Conservation (phyloP, 2,797 vertebrate genomes). For the Sebastes trivittatus region DNA sequence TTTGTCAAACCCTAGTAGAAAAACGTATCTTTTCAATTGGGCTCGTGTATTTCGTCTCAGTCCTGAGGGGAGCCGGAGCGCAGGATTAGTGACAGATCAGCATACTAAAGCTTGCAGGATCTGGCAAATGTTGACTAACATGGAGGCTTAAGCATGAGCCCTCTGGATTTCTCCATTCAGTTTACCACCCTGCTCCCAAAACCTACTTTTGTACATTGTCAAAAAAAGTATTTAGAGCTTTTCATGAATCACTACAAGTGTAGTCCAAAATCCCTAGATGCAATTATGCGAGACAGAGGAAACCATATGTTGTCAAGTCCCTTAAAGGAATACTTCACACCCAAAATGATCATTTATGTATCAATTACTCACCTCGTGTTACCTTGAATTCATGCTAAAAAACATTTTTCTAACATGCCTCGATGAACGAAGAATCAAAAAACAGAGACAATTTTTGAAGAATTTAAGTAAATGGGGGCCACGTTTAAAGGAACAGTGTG, state of each 20-base stretch:
- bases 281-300: not conserved
- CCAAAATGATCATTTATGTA: not conserved
- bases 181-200: constrained; percentile 12
- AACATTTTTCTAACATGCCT: not conserved
- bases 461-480: too few relatives aligned
- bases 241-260: constrained; percentile 4
- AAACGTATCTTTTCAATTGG: not conserved
- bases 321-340: not conserved
- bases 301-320: not conserved
- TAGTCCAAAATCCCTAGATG: not conserved
- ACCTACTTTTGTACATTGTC: constrained; percentile 13
- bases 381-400: not conserved
- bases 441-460: not conserved
- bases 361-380: not conserved
- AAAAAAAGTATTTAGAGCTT: constrained; percentile 15
- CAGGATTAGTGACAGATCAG: constrained; percentile 49
- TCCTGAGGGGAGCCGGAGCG: constrained; percentile 21
- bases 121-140: constrained; percentile 40
- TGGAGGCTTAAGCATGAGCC: constrained; percentile 31
- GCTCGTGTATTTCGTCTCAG: constrained; percentile 2
- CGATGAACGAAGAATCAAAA: not conserved
- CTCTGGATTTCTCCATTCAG: constrained; percentile 13
- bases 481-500: fast-evolving
- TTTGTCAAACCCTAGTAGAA: not conserved
- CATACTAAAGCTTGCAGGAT: constrained; percentile 29